Conservation (phyloP, 2,797 vertebrate species). For the Brachyrhaphis roseni region DNA sequence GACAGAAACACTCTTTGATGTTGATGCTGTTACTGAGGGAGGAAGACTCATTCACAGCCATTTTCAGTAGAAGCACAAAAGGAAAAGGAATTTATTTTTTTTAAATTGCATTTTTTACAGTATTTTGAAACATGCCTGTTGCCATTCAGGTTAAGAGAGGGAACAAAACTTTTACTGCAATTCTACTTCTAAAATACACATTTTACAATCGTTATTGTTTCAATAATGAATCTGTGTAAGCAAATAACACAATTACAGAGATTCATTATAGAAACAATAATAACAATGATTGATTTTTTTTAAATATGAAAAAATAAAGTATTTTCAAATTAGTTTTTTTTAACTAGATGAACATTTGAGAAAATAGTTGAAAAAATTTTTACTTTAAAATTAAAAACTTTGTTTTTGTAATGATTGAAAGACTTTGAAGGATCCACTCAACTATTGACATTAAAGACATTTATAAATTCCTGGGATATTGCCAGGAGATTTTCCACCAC, state of each 20-base stretch:
- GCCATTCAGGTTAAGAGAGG: background rate
- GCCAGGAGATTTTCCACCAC: too few species aligned
- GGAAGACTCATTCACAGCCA: too few species aligned
- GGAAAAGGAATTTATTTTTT: too few species aligned
- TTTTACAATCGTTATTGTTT: background rate
- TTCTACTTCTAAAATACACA: background rate
- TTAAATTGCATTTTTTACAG: background rate
- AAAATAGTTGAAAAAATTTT: too few species aligned
- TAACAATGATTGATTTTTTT: background rate
- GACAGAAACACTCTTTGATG: background rate
- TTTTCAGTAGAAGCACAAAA: background rate
- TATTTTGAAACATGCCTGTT: background rate
- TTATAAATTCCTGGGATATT: background rate
- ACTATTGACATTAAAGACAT: background rate
- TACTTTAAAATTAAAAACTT: background rate
- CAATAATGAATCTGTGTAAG: background rate
- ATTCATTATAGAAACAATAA: too few species aligned
- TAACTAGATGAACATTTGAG: too few species aligned
- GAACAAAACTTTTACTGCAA: background rate
- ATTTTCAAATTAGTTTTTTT: too few species aligned
- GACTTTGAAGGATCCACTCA: background rate
- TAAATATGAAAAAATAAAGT: too few species aligned
- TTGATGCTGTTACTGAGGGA: background rate
- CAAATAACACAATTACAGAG: too few species aligned
- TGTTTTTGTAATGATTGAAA: background rate